A percentile compares a stretch with the other conserved stretches of the same genome.
Conservation (phyloP, 2,797 vertebrate species). For the Scleropages formosus region DNA sequence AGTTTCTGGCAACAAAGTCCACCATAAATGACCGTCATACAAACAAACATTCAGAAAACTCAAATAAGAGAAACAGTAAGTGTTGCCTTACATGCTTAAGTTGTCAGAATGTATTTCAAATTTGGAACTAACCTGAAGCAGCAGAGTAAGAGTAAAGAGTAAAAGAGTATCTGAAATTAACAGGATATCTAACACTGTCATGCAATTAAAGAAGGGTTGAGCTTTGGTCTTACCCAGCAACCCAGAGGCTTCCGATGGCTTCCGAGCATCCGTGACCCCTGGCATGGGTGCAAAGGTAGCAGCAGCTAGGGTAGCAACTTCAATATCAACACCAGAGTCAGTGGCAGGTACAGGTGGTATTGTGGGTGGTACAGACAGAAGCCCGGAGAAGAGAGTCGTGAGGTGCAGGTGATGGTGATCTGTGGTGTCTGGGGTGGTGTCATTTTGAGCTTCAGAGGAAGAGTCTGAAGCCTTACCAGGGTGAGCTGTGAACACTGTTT, state of each 20-base stretch:
- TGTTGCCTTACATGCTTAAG: no score
- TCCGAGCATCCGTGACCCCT: conserved; percentile 59
- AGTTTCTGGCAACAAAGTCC: no score
- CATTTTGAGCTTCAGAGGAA: conserved; percentile 43
- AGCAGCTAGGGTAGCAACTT: conserved; percentile 60
- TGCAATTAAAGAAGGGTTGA: background rate
- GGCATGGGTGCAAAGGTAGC: conserved; percentile 72
- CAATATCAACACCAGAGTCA: conserved; percentile 40
- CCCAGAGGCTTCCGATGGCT: conserved; percentile 65
- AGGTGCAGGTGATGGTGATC: conserved; percentile 34
- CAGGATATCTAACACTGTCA: background rate
- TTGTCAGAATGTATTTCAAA: no score
- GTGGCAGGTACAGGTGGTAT: conserved; percentile 39
- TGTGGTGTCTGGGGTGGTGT: conserved; percentile 40
- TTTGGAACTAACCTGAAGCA: no score
- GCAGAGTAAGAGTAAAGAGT: no score
- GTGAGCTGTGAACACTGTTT: conserved; percentile 34
- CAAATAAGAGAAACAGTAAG: no score
- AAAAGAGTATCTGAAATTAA: no score
- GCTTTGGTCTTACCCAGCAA: conserved; percentile 59
- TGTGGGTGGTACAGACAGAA: conserved; percentile 28
- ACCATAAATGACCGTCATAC: no score
- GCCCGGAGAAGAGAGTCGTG: conserved; percentile 30
- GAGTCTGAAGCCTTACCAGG: conserved; percentile 26
- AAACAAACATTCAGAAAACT: no score